Conservation (phyloP, 2,113 vertebrate species). For the Turnix velox region DNA sequence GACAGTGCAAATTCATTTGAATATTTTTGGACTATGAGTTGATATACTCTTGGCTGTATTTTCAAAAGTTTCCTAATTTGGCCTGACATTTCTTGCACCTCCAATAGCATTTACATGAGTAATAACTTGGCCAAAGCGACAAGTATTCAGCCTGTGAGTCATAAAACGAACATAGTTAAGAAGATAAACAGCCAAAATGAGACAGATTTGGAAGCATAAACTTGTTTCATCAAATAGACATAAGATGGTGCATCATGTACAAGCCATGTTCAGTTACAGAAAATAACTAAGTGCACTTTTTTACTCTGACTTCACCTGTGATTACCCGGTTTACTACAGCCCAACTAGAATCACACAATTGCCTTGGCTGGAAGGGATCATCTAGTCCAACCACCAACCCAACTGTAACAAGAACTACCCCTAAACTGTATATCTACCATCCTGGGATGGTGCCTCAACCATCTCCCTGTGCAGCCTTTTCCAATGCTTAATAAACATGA, state of each 20-base stretch:
- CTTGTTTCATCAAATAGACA: background rate
- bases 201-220: background rate
- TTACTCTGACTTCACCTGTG: background rate
- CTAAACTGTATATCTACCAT: no score
- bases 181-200: conserved; percentile 4
- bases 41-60: background rate
- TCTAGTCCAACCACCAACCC: no score
- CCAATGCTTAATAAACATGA: no score
- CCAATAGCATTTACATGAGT: conserved; percentile 45
- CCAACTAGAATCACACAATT: no score
- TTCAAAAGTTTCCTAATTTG: conserved; percentile 37
- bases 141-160: conserved; percentile 29
- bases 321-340: background rate
- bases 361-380: no score
- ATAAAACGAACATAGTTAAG: background rate
- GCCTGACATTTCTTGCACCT: conserved; percentile 51
- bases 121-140: background rate
- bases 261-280: background rate
- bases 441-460: no score
- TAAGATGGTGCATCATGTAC: background rate
- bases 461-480: no score
- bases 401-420: no score
- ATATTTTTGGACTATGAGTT: conserved; percentile 2
- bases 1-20: background rate
- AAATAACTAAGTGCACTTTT: background rate